These are phyloP conservation scores for Portevinia maculata DNA, from an alignment of 2,888 invertebrate species.

Conservation along the genomic window DNA sequence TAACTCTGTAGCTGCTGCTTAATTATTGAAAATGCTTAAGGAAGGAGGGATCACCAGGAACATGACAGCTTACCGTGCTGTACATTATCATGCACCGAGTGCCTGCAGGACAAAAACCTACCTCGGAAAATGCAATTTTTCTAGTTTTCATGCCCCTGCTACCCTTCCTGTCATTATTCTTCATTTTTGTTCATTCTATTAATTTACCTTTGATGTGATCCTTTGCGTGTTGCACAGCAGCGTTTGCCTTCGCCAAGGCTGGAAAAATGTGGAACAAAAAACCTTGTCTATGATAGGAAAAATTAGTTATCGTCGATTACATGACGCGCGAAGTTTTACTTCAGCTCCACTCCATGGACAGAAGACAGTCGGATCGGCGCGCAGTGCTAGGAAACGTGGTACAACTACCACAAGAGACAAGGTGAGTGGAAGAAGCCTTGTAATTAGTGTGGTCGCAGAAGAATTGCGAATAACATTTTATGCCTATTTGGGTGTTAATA, in stretches of 20 bases:
- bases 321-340: slow-evolving; percentile 72
- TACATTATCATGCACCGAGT: slow-evolving; percentile 71
- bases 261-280: slow-evolving; percentile 73
- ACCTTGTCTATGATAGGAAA: slow-evolving; percentile 74
- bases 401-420: slow-evolving; percentile 38
- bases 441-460: slow-evolving; percentile 73
- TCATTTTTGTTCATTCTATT: slow-evolving; percentile 64
- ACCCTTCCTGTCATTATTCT: slow-evolving; percentile 7
- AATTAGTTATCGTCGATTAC: slow-evolving; percentile 75
- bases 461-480: slow-evolving; percentile 69
- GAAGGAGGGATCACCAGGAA: slow-evolving; percentile 72
- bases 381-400: neutral
- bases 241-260: slow-evolving; percentile 29
- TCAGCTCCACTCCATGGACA: neutral
- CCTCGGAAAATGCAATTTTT: slow-evolving; percentile 70
- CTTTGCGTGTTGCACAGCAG: slow-evolving; percentile 67
- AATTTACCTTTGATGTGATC: slow-evolving; percentile 71
- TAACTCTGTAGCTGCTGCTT: slow-evolving; percentile 68
- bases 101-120: slow-evolving; percentile 70
- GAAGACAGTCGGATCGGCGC: neutral
- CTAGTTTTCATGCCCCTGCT: slow-evolving; percentile 34
- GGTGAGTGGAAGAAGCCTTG: slow-evolving; percentile 57
- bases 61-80: slow-evolving; percentile 74
- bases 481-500: slow-evolving; percentile 74
- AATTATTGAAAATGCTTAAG: slow-evolving; percentile 75